Conservation (phyloP, 2,888 invertebrate genomes). For the Blera fallax region DNA sequence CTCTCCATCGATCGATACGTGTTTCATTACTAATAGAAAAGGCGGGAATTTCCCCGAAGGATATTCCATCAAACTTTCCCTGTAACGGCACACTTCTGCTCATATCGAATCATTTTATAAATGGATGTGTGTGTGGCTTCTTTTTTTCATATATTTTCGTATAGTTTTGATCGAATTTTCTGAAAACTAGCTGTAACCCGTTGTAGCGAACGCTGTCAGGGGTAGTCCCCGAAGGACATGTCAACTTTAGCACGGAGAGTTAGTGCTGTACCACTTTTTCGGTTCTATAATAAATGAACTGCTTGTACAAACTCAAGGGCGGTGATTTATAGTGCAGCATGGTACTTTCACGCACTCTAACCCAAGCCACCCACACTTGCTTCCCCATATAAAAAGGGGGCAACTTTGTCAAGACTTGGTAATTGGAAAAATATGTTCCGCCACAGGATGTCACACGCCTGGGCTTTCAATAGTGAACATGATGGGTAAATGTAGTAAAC, state of each 20-base stretch:
- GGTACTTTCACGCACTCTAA: constrained; percentile 2
- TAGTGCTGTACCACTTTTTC: constrained; percentile 22
- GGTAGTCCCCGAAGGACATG: constrained; percentile 38
- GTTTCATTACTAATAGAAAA: constrained; percentile 23
- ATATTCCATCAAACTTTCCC: constrained; percentile 40
- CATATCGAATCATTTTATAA: constrained; percentile 25
- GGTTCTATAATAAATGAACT: constrained; percentile 59
- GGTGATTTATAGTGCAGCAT: constrained; percentile 36
- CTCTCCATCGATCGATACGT: constrained; percentile 29
- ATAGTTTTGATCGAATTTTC: constrained; percentile 51
- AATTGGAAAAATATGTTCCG: constrained; percentile 63
- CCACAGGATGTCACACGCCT: constrained; percentile 41
- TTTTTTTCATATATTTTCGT: neutral
- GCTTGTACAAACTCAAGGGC: constrained; percentile 37
- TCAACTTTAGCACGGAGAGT: constrained; percentile 37
- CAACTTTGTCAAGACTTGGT: constrained; percentile 27
- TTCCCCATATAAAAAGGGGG: neutral
- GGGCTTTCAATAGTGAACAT: constrained; percentile 27
- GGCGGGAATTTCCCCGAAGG: constrained; percentile 33
- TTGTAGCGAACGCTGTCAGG: constrained; percentile 5
- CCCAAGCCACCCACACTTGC: neutral
- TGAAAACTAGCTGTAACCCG: constrained; percentile 4
- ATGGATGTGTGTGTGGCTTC: constrained; percentile 7
- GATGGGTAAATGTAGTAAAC: constrained; percentile 23
- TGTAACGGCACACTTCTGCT: neutral